Conservation (phyloP, 2,797 vertebrate species). For the Knipowitschia caucasica region DNA sequence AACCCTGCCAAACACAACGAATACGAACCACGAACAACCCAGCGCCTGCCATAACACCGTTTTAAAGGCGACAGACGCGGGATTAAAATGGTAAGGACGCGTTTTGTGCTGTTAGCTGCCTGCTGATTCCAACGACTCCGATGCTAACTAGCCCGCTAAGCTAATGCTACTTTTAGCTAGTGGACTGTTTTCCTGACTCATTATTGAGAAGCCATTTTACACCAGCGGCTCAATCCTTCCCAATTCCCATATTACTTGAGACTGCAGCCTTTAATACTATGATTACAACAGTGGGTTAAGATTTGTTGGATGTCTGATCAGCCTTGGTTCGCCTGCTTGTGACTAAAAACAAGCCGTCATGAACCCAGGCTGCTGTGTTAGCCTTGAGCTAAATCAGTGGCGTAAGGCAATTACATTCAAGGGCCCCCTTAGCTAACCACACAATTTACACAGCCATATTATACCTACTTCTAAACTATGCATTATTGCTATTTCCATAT, state of each 20-base stretch:
- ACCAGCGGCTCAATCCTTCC: conserved; percentile 29
- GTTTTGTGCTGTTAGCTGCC: neutral
- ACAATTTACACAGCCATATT: conserved; percentile 5
- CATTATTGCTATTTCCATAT: neutral
- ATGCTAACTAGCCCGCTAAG: conserved; percentile 54
- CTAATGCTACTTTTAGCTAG: conserved; percentile 68
- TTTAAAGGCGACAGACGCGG: conserved; percentile 15
- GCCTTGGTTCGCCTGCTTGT: neutral
- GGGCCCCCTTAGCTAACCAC: neutral
- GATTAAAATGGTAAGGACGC: conserved; percentile 59
- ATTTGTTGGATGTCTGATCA: fast-evolving
- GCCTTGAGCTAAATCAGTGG: conserved; percentile 35
- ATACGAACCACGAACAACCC: neutral
- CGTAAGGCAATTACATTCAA: conserved; percentile 7
- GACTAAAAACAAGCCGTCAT: conserved; percentile 9
- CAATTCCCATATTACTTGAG: neutral
- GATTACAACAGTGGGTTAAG: neutral
- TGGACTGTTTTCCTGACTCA: conserved; percentile 77
- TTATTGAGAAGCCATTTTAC: conserved; percentile 77
- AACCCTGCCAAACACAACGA: conserved; percentile 12
- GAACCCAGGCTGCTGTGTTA: conserved; percentile 9
- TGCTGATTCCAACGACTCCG: conserved; percentile 7
- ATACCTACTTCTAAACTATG: neutral
- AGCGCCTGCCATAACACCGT: conserved; percentile 1
- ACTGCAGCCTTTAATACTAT: fast-evolving